A percentile compares a stretch with the other conserved stretches of the same genome.
phyloP scores from a whole-genome alignment of 2,888 invertebrate genomes.

The Zaprionus lineosus region DNA sequence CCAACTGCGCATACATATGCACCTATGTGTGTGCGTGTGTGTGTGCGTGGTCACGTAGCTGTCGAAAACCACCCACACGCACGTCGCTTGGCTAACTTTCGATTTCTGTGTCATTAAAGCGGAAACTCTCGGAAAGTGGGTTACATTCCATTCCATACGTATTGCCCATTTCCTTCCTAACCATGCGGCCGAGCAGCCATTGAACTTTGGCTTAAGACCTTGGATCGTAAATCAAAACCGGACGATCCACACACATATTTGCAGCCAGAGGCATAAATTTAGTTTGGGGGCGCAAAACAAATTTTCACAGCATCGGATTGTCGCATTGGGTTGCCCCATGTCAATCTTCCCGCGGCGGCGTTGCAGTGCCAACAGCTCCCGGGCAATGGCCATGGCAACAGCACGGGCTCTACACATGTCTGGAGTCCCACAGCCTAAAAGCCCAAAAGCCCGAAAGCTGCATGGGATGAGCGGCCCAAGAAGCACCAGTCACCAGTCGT shows the following conservation, averaged over 20 bases:
- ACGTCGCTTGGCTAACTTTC: slow-evolving; percentile 66
- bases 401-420: slow-evolving; percentile 66
- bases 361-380: slow-evolving; percentile 72
- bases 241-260: slow-evolving; percentile 69
- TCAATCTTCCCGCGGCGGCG: slow-evolving; percentile 65
- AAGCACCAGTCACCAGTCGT: slow-evolving; percentile 49
- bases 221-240: slow-evolving; percentile 60
- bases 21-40: slow-evolving; percentile 2
- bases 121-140: slow-evolving; percentile 63
- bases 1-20: not conserved
- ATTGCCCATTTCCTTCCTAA: not conserved
- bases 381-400: slow-evolving; percentile 52
- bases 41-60: not conserved
- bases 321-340: slow-evolving; percentile 39
- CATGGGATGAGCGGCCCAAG: slow-evolving; percentile 9
- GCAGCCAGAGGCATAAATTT: slow-evolving; percentile 49
- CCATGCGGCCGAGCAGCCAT: not conserved
- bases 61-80: slow-evolving; percentile 28
- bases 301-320: slow-evolving; percentile 63
- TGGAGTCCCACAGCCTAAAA: no score
- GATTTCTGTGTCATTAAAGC: slow-evolving; percentile 75
- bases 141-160: slow-evolving; percentile 47
- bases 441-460: no score
- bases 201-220: slow-evolving; percentile 15
- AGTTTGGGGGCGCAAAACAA: slow-evolving; percentile 40